Evolutionary conservation across 2,888 invertebrate genomes (phyloP), one percentile per base, ranked within the genome.

Genomic region (Cosmopolites sordidus): DNA sequence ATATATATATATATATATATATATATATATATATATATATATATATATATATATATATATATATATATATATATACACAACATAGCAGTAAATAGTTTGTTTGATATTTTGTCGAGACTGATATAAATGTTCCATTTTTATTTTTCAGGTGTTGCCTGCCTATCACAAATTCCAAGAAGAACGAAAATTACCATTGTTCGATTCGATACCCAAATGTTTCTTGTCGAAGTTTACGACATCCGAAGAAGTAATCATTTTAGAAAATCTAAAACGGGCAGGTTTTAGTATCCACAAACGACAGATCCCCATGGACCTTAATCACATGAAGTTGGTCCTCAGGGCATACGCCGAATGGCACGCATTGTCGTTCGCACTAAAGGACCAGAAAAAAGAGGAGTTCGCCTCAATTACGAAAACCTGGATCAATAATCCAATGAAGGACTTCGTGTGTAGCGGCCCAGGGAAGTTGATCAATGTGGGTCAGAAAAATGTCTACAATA

Each of bases 291-390:
- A 58, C 41, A 45, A 52, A 11, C 16, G 47, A 49, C 33, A 43
- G 12, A 22, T 1, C n/a, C 27, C 52, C n/a, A 55, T 58, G 55
- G 39, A 49, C 30, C 1, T 52, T 9, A 29, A 42, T 15, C 58
- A 58, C 22, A 54, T 54, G 14, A 48, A 49, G 22, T 33, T 54
- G 30, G 48, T 58, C 33, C 38, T 58, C 1, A 42, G 55, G 49
- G 50, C 55, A n/a, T 58, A 58, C 18, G 58, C 54, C 1, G 40
- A 58, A 40, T 58, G 55, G 58, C 58, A 58, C 29, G 54, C 54
- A n/a, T 29, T 58, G 5, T 58, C 58, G 3, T 54, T 57, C 40
- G 53, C 30, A 1, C 30, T 57, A n/a, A 30, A 54, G n/a, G 44
- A 53, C 29, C 53, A 54, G 18, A 46, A 48, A 33, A 37, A 54